phyloP scores from a whole-genome alignment of 2,113 vertebrate genomes.

The Camelus bactrianus region DNA sequence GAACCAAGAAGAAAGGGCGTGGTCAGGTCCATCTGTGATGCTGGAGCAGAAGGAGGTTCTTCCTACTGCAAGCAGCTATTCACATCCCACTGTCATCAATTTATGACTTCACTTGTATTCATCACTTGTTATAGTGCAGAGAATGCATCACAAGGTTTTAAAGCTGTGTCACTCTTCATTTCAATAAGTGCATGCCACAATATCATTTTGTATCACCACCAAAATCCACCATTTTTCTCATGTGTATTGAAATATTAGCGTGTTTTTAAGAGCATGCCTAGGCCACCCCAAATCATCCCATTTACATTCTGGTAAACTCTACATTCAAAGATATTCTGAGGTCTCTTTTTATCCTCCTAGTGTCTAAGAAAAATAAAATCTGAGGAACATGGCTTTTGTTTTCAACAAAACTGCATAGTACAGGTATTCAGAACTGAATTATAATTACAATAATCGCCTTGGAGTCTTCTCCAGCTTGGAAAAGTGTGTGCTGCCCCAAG shows the following conservation, averaged over 20 bases:
- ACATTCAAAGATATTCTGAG: neutral
- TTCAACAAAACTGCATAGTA: neutral
- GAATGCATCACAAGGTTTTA: neutral
- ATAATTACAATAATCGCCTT: neutral
- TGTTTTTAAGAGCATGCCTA: neutral
- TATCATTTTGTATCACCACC: neutral
- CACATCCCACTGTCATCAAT: neutral
- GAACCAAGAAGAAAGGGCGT: rapidly evolving
- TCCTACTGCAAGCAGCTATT: neutral
- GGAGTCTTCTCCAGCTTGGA: neutral
- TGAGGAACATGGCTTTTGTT: neutral
- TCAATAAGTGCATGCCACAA: neutral
- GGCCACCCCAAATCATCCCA: neutral
- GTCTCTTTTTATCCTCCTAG: neutral
- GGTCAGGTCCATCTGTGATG: no score
- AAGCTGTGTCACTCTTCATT: neutral
- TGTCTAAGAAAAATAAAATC: slow-evolving; percentile 19
- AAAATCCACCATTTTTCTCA: neutral
- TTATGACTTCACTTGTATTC: neutral
- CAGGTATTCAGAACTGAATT: neutral
- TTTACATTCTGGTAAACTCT: neutral
- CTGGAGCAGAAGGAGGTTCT: no score
- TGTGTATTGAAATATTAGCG: neutral
- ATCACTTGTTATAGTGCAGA: neutral
- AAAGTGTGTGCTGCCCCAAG: neutral